Evolutionary conservation across 35 echinoderm and acorn worm species (phyloP).

Genomic region (Apostichopus californicus): DNA sequence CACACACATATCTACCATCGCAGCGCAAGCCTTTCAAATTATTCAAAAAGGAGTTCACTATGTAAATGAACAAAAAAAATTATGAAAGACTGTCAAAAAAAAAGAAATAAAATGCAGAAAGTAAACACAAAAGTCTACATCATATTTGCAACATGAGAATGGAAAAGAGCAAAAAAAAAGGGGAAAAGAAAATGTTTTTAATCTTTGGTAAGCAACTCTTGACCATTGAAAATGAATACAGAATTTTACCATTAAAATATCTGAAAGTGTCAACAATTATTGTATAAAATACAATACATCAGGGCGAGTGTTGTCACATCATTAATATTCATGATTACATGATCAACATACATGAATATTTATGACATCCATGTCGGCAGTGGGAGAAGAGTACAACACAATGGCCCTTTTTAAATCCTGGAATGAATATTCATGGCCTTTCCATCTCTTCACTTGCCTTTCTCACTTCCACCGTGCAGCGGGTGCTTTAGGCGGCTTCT

Average conservation of each 20-base stretch:
- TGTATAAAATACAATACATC: background rate
- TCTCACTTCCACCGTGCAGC: conserved; percentile 17
- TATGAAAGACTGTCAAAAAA: background rate
- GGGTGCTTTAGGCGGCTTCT: background rate
- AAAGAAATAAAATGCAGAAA: background rate
- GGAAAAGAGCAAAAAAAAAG: background rate
- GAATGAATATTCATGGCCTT: background rate
- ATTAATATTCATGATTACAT: background rate
- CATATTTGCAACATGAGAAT: background rate
- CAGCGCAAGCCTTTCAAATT: background rate
- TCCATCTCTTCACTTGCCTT: background rate
- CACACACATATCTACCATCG: background rate
- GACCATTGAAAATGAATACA: background rate
- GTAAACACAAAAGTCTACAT: background rate
- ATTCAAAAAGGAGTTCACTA: background rate
- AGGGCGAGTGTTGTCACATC: background rate
- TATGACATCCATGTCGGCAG: background rate
- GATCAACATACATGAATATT: background rate
- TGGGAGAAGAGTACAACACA: background rate
- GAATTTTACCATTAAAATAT: background rate
- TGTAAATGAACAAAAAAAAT: background rate
- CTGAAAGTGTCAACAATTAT: background rate
- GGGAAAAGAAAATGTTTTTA: background rate
- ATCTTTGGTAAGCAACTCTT: conserved; percentile 22
- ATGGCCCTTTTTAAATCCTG: background rate